These are phyloP conservation scores for Pempheris klunzingeri DNA, from an alignment of 2,797 vertebrate genomes.

Conservation along the genomic window DNA sequence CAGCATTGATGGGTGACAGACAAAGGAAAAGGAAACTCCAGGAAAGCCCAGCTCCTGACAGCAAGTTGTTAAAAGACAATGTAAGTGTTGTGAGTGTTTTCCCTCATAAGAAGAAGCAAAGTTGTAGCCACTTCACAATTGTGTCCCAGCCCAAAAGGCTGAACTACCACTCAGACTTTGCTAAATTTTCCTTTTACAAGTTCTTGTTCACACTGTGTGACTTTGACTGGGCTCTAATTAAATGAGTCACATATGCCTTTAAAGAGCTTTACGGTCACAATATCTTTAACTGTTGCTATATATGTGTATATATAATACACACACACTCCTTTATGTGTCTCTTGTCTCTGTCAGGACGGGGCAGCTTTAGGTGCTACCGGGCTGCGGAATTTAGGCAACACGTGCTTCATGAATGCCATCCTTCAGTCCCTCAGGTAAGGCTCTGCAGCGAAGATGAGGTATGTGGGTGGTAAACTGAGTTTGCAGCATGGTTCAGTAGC, in stretches of 20 bases:
- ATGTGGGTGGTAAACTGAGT: slow-evolving; percentile 48
- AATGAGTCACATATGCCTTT: slow-evolving; percentile 31
- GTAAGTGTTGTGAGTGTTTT: slow-evolving; percentile 84
- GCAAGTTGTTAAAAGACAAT: slow-evolving; percentile 92
- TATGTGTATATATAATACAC: not conserved
- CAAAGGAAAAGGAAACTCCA: slow-evolving; percentile 95
- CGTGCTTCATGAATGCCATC: slow-evolving; percentile 99
- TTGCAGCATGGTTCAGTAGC: slow-evolving; percentile 48
- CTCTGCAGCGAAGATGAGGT: slow-evolving; percentile 24
- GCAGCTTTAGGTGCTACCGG: slow-evolving; percentile 92
- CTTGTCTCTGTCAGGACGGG: slow-evolving; percentile 85
- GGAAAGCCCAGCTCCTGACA: slow-evolving; percentile 90
- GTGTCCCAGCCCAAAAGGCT: not conserved
- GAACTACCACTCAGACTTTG: not conserved
- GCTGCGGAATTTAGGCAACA: slow-evolving; percentile 96
- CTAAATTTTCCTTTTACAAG: slow-evolving; percentile 14
- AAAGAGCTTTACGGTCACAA: not conserved
- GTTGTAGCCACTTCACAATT: not conserved
- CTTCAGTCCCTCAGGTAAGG: slow-evolving; percentile 98
- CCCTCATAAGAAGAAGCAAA: slow-evolving; percentile 15
- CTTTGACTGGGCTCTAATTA: slow-evolving; percentile 27
- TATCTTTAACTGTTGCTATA: slow-evolving; percentile 26
- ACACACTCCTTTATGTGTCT: not conserved
- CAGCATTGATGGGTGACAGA: slow-evolving; percentile 89
- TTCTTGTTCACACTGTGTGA: slow-evolving; percentile 16